phyloP scores from a whole-genome alignment of 2,888 invertebrate species.

The Pediacus dermestoides region DNA sequence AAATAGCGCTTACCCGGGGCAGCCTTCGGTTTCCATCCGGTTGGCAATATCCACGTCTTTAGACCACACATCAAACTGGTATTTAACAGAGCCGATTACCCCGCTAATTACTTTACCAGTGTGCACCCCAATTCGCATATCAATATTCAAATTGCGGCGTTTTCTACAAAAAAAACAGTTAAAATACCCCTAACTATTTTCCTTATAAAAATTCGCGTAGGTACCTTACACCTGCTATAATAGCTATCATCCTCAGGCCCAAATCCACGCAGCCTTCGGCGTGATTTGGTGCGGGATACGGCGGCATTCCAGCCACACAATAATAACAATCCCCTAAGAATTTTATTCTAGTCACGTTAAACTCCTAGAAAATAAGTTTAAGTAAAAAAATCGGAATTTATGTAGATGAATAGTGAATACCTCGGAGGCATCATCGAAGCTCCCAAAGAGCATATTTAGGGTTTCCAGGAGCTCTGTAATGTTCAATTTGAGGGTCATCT shows the following conservation, averaged over 20 bases:
- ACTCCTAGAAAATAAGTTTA: slow-evolving; percentile 54
- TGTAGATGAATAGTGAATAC: slow-evolving; percentile 54
- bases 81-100: slow-evolving; percentile 86
- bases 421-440: slow-evolving; percentile 88
- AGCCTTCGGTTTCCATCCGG: slow-evolving; percentile 89
- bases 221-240: slow-evolving; percentile 77
- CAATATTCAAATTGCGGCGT: slow-evolving; percentile 77
- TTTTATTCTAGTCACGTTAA: slow-evolving; percentile 80
- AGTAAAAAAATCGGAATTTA: not conserved
- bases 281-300: slow-evolving; percentile 66
- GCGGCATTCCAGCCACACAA: slow-evolving; percentile 83
- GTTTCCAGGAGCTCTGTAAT: slow-evolving; percentile 81
- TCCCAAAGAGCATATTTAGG: slow-evolving; percentile 84
- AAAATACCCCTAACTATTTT: slow-evolving; percentile 9
- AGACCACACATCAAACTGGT: slow-evolving; percentile 96
- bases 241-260: slow-evolving; percentile 89
- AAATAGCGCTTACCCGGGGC: slow-evolving; percentile 64
- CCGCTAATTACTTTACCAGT: slow-evolving; percentile 89
- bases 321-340: slow-evolving; percentile 94
- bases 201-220: slow-evolving; percentile 9
- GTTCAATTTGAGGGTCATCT: slow-evolving; percentile 72
- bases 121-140: slow-evolving; percentile 96
- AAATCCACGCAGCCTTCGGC: slow-evolving; percentile 88
- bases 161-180: slow-evolving; percentile 54
- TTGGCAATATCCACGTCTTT: slow-evolving; percentile 93